These are phyloP conservation scores for Ctenopoma kingsleyae DNA, from an alignment of 2,797 vertebrate genomes.

Conservation along the genomic window DNA sequence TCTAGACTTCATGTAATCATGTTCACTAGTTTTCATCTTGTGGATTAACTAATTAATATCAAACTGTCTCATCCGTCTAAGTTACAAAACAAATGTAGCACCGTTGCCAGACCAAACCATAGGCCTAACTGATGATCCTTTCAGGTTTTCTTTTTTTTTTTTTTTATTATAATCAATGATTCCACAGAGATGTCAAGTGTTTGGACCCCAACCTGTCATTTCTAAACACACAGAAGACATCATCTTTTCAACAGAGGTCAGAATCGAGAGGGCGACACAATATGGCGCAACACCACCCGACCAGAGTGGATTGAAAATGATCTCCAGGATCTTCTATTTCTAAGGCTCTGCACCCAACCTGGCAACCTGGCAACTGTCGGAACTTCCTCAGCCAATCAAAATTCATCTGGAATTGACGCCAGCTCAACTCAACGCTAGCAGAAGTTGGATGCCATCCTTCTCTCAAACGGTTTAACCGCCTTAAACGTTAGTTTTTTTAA, in stretches of 20 bases:
- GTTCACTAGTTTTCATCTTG: too few species aligned
- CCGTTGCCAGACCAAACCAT: too few species aligned
- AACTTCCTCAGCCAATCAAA: constrained; percentile 59
- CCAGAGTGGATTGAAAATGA: too few species aligned
- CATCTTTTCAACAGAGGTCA: too few species aligned
- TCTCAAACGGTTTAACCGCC: background rate
- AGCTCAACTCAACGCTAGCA: background rate
- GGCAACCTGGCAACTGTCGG: background rate
- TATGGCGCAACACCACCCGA: background rate
- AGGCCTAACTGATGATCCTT: background rate
- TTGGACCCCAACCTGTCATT: too few species aligned
- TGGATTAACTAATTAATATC: too few species aligned
- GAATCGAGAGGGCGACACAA: background rate
- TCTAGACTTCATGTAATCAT: too few species aligned
- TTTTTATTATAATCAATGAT: too few species aligned
- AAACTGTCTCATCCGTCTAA: too few species aligned
- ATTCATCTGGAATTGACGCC: background rate
- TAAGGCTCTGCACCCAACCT: background rate
- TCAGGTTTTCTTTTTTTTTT: background rate
- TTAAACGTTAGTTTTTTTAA: constrained; percentile 7
- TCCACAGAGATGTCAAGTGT: background rate
- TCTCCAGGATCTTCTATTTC: too few species aligned
- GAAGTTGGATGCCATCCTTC: rapidly evolving
- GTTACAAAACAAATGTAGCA: too few species aligned
- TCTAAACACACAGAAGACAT: too few species aligned